These are phyloP conservation scores for Caenorhabditis uteleia DNA, from an alignment of 2,888 invertebrate genomes.

Conservation along the genomic window DNA sequence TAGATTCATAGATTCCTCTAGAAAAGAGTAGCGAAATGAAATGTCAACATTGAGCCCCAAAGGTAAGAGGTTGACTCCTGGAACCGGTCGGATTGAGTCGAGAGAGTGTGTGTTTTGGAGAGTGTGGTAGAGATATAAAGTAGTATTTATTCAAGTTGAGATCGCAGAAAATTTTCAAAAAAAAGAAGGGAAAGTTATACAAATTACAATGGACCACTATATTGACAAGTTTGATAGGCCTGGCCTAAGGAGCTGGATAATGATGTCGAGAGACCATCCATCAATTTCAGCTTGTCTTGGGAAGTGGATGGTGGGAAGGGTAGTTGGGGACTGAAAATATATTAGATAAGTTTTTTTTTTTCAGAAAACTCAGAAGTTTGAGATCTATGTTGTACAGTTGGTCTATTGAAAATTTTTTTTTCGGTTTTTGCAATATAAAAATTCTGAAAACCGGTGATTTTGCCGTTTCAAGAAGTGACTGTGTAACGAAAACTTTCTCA, in stretches of 20 bases:
- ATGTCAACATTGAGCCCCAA: no score
- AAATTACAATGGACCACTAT: conserved; percentile 28
- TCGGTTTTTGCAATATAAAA: neutral
- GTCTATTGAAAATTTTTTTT: neutral
- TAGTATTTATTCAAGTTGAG: no score
- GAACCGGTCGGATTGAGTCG: no score
- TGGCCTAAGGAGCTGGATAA: conserved; percentile 18
- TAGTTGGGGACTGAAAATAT: conserved; percentile 21
- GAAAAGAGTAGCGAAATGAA: no score
- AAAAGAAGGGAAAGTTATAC: neutral
- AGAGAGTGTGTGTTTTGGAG: no score
- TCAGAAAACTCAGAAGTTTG: neutral
- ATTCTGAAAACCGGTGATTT: neutral
- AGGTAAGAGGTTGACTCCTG: no score
- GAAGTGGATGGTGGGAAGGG: conserved; percentile 3
- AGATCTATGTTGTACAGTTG: neutral
- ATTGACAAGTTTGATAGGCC: conserved; percentile 32
- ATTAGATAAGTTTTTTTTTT: neutral
- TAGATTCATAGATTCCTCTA: no score
- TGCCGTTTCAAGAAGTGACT: neutral
- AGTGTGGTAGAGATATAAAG: no score
- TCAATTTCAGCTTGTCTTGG: conserved; percentile 32
- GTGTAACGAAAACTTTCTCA: no score
- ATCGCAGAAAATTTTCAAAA: neutral
- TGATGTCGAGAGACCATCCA: conserved; percentile 33